These are phyloP conservation scores for Naja naja DNA, from an alignment of 2,113 vertebrate species.

Conservation along the genomic window DNA sequence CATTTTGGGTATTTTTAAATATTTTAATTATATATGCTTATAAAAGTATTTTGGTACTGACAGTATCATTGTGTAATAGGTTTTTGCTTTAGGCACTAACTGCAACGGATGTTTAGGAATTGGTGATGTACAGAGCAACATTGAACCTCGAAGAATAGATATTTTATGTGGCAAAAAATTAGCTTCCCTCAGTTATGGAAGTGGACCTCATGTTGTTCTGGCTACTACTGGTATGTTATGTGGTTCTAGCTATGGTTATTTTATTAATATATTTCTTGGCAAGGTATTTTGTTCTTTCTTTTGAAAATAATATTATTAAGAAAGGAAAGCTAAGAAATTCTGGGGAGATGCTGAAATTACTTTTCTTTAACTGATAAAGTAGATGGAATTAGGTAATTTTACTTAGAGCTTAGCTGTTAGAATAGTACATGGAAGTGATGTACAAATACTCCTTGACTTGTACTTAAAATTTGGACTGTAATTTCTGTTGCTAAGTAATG, in stretches of 20 bases:
- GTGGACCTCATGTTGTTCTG: constrained; percentile 92
- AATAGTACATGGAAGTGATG: not conserved
- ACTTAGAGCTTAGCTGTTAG: not conserved
- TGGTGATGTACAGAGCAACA: constrained; percentile 90
- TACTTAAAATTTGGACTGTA: not conserved
- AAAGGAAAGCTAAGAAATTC: not conserved
- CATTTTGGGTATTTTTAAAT: not conserved
- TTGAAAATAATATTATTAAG: not conserved
- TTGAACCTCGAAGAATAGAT: constrained; percentile 89
- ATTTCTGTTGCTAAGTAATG: not conserved
- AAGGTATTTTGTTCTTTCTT: constrained; percentile 5
- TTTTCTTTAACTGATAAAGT: not conserved
- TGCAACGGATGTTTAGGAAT: constrained; percentile 92
- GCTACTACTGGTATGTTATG: constrained; percentile 83
- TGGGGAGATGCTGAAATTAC: not conserved
- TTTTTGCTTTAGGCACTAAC: constrained; percentile 95
- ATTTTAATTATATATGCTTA: constrained; percentile 4
- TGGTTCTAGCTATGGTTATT: not conserved
- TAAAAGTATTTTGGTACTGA: constrained; percentile 28
- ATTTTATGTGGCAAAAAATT: constrained; percentile 91
- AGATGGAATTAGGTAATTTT: not conserved
- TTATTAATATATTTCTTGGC: not conserved
- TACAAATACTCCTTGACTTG: not conserved
- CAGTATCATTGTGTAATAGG: constrained; percentile 69
- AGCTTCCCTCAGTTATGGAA: constrained; percentile 92